phyloP scores from a whole-genome alignment of 2,888 invertebrate genomes.

The Melieria picta region DNA sequence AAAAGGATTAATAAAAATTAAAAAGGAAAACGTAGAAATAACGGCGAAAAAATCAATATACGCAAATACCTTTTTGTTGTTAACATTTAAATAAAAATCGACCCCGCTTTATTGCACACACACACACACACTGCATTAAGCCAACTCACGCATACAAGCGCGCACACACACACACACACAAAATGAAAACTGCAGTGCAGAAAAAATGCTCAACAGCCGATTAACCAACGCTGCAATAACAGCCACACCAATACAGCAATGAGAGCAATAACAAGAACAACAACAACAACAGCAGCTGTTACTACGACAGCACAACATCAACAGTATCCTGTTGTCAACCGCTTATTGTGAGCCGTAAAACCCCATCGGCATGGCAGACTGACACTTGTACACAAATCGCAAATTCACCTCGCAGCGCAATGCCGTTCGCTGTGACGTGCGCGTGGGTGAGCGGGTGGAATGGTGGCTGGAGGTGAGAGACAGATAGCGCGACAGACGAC shows the following conservation, averaged over 20 bases:
- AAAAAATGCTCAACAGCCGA: constrained; percentile 24
- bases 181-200: background rate
- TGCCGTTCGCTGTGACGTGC: too few relatives aligned
- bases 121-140: background rate
- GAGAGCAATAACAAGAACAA: constrained; percentile 22
- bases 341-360: constrained; percentile 20
- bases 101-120: background rate
- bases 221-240: constrained; percentile 18
- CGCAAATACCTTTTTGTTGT: constrained; percentile 29
- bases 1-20: constrained; percentile 1
- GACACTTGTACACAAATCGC: constrained; percentile 26
- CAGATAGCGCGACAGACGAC: too few relatives aligned
- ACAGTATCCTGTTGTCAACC: constrained; percentile 29
- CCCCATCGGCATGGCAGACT: constrained; percentile 18
- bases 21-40: background rate
- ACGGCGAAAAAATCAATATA: constrained; percentile 26
- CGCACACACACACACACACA: constrained; percentile 2
- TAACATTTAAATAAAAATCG: constrained; percentile 28
- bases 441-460: too few relatives aligned
- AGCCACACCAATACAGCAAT: constrained; percentile 4
- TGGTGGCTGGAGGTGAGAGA: too few relatives aligned
- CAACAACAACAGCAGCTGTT: constrained; percentile 9
- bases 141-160: background rate
- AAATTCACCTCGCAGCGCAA: background rate
- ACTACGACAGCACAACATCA: constrained; percentile 15